Base-by-base conservation (phyloP, 1,140 invertebrate genomes). In the Solenopsis invicta region DNA sequence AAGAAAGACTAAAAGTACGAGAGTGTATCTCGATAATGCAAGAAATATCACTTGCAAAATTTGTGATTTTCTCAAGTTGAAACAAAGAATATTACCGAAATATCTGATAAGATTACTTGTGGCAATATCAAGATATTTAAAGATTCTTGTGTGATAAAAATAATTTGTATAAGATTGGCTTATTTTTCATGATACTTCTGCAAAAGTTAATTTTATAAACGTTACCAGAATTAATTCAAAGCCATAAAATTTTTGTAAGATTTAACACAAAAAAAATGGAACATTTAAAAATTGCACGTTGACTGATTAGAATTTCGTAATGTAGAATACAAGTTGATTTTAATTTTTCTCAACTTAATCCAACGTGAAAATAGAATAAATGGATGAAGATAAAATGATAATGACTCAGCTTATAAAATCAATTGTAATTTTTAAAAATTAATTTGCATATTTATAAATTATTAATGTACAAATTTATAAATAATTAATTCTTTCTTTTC, bases 221-320 rank as follows among this genome's bases (percentile, higher is more conserved):
- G 5, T 54, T 18, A 4, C 5, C 41, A 54, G n/a, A n/a, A 4
- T n/a, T 54, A 18, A 48, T 48, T 54, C 18, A 18, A 16, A 54
- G 4, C 16, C n/a, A 21, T 37, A 9, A 10, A 8, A 67, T n/a
- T 41, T 67, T 5, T 12, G 10, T 69, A 48, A 24, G 13, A 67
- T 69, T 45, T 50, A 48, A 50, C 13, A 3, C 24, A 5, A 69
- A 69, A 69, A 69, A 69, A 69, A 67, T 64, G 8, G 18, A 34
- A 16, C 9, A 16, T 29, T 29, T 41, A 8, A 41, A 41, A 41
- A 41, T 41, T 41, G 29, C 29, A 29, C 2, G 2, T 29, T 29
- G 29, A 41, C 8, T n/a, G 34, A 24, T 64, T 45, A 0, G 12
- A 45, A 69, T 24, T 48, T 45, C 21, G 21, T 21, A 64, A 69